Evolutionary conservation across 2,888 invertebrate genomes (phyloP), one percentile per base, ranked within the genome.

Genomic region (Rotaria magnacalcarata): DNA sequence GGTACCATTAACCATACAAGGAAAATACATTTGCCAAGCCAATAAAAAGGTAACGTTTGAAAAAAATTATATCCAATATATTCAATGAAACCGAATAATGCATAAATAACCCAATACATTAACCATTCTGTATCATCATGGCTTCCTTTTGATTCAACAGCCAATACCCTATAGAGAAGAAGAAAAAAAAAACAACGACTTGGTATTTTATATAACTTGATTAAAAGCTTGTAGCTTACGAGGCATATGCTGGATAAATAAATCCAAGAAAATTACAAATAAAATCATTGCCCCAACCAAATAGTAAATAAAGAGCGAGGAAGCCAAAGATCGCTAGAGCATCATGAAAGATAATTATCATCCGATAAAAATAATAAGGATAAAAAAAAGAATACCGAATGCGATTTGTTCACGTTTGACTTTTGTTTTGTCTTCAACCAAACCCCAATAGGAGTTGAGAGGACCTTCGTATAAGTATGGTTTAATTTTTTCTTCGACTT

Each of bases 21-120:
- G 90, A 92, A 92, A 56, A 90, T 87, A 87, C 91, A 91, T 91
- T 97, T 97, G 85, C 94, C 91, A 84, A 97, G 93, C 96, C 96
- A 97, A 91, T 97, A 97, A 88, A 98, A 93, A 10, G 98, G 98
- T 90, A 98, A 96, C 94, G 96, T 95, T 88, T 92, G 92, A 75
- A 93, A 91, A 89, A 99, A 94, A 89, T 95, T 92, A 90, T 96
- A 95, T 0, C 97, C 95, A 91, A 98, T 97, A 92, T 95, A 97
- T 92, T 99, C 99, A 86, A 95, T 91, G 86, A 97, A 93, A n/a
- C 96, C 95, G 92, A 99, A 96, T 87, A 95, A 93, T 47, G 96
- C 96, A 92, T 94, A 99, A 11, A 97, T 96, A 27, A 97, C 96
- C 98, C 97, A 99, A 91, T 98, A 99, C 0, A 96, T 98, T 88